Evolutionary conservation across 1,140 invertebrate species (phyloP).

Genomic region (Drosophila erecta): DNA sequence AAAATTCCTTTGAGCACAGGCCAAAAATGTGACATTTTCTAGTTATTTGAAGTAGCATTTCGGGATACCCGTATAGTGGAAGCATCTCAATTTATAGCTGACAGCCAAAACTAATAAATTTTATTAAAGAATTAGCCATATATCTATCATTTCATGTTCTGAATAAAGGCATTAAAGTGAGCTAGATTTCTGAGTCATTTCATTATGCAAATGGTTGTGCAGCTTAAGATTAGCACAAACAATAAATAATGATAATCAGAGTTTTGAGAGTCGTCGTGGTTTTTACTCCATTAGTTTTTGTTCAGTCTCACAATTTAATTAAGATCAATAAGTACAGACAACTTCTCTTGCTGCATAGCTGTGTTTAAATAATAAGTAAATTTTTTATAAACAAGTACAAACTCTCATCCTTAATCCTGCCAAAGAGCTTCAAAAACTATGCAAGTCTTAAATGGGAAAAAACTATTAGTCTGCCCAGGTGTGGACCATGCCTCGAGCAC

Average conservation of each 20-base stretch:
- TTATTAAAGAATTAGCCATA: background rate
- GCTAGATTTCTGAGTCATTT: too few species aligned
- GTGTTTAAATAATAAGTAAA: background rate
- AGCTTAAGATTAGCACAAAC: background rate
- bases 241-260: background rate
- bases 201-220: background rate
- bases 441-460: conserved; percentile 27
- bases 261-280: too few species aligned
- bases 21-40: background rate
- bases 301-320: background rate
- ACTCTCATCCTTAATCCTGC: background rate
- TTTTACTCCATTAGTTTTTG: too few species aligned
- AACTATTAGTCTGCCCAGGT: conserved; percentile 49
- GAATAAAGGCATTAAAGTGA: too few species aligned
- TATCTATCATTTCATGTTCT: too few species aligned
- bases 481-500: conserved; percentile 20
- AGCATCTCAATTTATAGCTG: background rate
- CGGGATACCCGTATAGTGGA: background rate
- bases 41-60: conserved; percentile 1
- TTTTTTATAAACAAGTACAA: background rate
- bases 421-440: conserved; percentile 5
- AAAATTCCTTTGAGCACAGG: conserved; percentile 18
- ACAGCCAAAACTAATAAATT: background rate
- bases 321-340: background rate
- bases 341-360: background rate